A percentile compares a stretch with the other conserved stretches of the same genome.
These are phyloP conservation scores for Chlorodrepanis virens DNA, from an alignment of 2,113 vertebrate genomes.

Conservation along the genomic window DNA sequence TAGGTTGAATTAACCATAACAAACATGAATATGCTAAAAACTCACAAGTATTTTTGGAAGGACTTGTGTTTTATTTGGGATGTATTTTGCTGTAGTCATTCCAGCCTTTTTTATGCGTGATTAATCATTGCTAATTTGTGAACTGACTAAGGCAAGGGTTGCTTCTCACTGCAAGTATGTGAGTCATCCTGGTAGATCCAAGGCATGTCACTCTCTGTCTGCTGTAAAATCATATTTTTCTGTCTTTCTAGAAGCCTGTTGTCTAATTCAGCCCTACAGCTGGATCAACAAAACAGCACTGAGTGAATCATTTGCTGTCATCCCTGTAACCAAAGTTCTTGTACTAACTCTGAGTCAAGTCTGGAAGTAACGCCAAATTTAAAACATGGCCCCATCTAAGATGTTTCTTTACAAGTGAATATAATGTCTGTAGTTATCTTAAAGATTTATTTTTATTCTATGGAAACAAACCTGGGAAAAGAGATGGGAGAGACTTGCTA, in stretches of 20 bases:
- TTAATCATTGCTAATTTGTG: conserved; percentile 28
- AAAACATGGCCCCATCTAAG: not conserved
- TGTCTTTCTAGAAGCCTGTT: conserved; percentile 32
- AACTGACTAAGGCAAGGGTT: not conserved
- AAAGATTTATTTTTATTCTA: not conserved
- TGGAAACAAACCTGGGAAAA: not conserved
- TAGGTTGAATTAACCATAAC: not conserved
- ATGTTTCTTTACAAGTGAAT: not conserved
- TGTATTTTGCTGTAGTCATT: not conserved
- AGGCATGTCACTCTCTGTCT: conserved; percentile 34
- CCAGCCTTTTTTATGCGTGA: not conserved
- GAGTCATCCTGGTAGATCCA: conserved; percentile 35
- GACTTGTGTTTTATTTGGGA: not conserved
- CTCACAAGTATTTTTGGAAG: not conserved
- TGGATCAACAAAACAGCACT: conserved; percentile 47
- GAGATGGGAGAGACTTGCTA: not conserved
- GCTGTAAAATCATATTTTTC: conserved; percentile 24
- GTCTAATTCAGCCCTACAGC: conserved; percentile 49
- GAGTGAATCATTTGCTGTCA: conserved; percentile 22
- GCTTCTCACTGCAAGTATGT: conserved; percentile 1
- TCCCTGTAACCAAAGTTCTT: conserved; percentile 41
- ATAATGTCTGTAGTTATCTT: not conserved
- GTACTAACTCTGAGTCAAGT: conserved; percentile 43
- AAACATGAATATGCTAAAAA: not conserved
- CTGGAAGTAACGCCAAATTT: conserved; percentile 30